Conservation (phyloP, 2,113 vertebrate genomes). For the Bufo gargarizans region DNA sequence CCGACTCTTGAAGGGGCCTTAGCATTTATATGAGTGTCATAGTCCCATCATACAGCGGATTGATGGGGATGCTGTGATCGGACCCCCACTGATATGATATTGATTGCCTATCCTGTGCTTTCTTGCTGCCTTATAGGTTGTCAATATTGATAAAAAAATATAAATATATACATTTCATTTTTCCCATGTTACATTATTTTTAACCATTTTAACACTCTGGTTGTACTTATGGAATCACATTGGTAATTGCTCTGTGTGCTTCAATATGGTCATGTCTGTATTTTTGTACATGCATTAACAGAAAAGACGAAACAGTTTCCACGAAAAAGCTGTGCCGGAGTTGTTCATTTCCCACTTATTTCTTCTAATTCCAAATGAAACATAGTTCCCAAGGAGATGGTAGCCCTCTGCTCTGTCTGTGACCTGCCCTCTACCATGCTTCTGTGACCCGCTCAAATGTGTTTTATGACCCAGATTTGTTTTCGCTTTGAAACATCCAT, state of each 20-base stretch:
- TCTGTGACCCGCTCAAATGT: slow-evolving; percentile 44
- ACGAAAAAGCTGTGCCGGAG: neutral
- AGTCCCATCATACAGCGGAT: too few relatives aligned
- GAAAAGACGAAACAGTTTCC: neutral
- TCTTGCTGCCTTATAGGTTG: too few relatives aligned
- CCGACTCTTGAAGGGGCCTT: too few relatives aligned
- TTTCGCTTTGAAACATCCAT: slow-evolving; percentile 52
- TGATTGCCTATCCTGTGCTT: too few relatives aligned
- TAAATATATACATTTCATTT: too few relatives aligned
- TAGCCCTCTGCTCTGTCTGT: slow-evolving; percentile 36
- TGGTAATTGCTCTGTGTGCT: neutral
- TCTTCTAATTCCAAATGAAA: slow-evolving; percentile 45
- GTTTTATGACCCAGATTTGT: slow-evolving; percentile 55
- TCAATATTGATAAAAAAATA: too few relatives aligned
- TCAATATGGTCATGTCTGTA: neutral
- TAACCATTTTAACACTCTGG: too few relatives aligned
- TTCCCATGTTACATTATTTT: too few relatives aligned
- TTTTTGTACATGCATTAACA: neutral
- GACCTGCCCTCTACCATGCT: slow-evolving; percentile 47
- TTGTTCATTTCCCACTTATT: slow-evolving; percentile 32
- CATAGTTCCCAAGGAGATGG: slow-evolving; percentile 44
- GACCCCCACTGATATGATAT: too few relatives aligned
- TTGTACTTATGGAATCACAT: too few relatives aligned
- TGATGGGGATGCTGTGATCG: too few relatives aligned
- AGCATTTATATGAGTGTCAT: too few relatives aligned